These are phyloP conservation scores for Micropterix aruncella DNA, from an alignment of 2,888 invertebrate genomes.

Conservation along the genomic window DNA sequence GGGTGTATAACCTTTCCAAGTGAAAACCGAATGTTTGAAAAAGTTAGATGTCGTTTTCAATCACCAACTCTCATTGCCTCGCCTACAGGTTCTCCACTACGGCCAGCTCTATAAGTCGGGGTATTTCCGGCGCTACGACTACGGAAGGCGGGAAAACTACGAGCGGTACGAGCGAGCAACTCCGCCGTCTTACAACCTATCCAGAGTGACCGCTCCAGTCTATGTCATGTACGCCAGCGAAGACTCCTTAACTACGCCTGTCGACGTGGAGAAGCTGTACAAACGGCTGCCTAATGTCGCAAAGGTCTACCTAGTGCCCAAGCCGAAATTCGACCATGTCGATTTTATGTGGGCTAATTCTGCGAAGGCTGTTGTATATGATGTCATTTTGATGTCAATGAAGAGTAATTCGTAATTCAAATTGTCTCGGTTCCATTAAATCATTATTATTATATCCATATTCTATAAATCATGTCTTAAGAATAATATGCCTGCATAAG, in stretches of 20 bases:
- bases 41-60: no score
- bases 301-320: slow-evolving; percentile 39
- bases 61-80: no score
- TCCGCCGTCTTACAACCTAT: slow-evolving; percentile 23
- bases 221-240: slow-evolving; percentile 29
- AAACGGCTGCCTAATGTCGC: slow-evolving; percentile 35
- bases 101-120: slow-evolving; percentile 28
- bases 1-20: no score
- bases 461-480: no score
- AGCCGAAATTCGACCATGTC: slow-evolving; percentile 28
- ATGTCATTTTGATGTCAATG: slow-evolving; percentile 19
- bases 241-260: slow-evolving; percentile 48
- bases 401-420: no score
- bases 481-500: no score
- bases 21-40: no score
- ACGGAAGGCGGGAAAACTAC: slow-evolving; percentile 20
- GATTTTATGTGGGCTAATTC: slow-evolving; percentile 27
- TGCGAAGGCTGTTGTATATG: slow-evolving; percentile 22
- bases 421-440: no score
- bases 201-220: slow-evolving; percentile 21
- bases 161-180: slow-evolving; percentile 18
- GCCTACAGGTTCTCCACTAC: slow-evolving; percentile 37
- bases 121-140: slow-evolving; percentile 22
- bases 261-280: slow-evolving; percentile 39
- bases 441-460: no score